Evolutionary conservation across 1,140 invertebrate species (phyloP).

Genomic region (Atta texana): DNA sequence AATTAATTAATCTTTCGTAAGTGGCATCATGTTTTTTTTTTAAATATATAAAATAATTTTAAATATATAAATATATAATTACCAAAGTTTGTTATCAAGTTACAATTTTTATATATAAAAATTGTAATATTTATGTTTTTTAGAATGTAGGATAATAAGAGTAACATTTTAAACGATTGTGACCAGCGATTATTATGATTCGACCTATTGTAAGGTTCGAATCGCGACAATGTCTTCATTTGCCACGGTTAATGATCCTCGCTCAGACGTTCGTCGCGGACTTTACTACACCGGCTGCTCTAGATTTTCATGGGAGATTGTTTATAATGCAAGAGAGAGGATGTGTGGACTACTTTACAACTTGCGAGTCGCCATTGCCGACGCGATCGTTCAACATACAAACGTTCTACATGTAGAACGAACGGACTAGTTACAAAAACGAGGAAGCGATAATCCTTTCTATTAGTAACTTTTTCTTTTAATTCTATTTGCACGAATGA

Average conservation of each 20-base stretch:
- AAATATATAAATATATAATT: background rate
- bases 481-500: background rate
- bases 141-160: background rate
- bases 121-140: background rate
- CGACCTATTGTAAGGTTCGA: background rate
- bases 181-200: background rate
- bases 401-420: conserved; percentile 75
- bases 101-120: background rate
- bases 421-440: conserved; percentile 71
- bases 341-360: conserved; percentile 83
- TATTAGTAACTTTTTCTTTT: conserved; percentile 26
- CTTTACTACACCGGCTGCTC: conserved; percentile 79
- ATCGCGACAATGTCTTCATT: background rate
- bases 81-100: background rate
- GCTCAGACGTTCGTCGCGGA: conserved; percentile 52
- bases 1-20: background rate
- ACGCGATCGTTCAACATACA: conserved; percentile 59
- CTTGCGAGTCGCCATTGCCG: conserved; percentile 42
- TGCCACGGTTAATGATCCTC: conserved; percentile 19
- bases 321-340: conserved; percentile 84
- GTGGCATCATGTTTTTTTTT: background rate
- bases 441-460: conserved; percentile 64
- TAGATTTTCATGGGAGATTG: conserved; percentile 84
- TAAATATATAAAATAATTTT: too few species aligned
- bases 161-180: background rate